These are phyloP conservation scores for Pantherophis alleghaniensis DNA, from an alignment of 2,797 vertebrate genomes.

Conservation along the genomic window DNA sequence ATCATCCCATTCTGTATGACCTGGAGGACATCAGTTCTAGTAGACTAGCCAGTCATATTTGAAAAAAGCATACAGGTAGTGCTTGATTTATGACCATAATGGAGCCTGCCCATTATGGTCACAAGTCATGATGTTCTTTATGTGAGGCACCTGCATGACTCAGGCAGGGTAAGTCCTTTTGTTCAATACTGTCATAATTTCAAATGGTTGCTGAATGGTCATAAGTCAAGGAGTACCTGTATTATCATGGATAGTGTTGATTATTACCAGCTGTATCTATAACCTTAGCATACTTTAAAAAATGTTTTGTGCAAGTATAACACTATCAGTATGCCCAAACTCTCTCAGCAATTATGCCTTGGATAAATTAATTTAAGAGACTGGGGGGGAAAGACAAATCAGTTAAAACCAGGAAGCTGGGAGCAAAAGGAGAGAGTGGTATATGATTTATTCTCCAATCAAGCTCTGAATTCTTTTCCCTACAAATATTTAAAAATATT, in stretches of 20 bases:
- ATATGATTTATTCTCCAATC: conserved; percentile 22
- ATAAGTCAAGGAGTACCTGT: neutral
- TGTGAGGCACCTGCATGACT: neutral
- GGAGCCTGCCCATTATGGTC: neutral
- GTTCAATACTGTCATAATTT: neutral
- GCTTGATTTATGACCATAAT: too few relatives aligned
- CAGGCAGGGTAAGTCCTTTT: neutral
- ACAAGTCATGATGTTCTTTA: neutral
- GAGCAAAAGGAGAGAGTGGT: neutral
- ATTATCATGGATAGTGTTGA: neutral
- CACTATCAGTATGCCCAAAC: neutral
- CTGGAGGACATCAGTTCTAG: neutral
- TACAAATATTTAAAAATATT: conserved; percentile 45
- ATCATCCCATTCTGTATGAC: neutral
- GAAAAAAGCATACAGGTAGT: neutral
- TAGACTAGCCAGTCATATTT: neutral
- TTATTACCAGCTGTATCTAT: neutral
- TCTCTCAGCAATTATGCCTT: neutral
- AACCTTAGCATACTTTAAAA: neutral
- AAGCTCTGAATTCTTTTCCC: conserved; percentile 23
- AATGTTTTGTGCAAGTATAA: neutral
- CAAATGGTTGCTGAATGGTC: neutral
- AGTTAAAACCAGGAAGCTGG: conserved; percentile 7
- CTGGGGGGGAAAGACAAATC: neutral
- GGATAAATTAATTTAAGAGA: neutral